A percentile compares a stretch with the other conserved stretches of the same genome.
These are phyloP conservation scores for Threskiornis aethiopicus DNA, from an alignment of 2,797 vertebrate species.

Conservation along the genomic window DNA sequence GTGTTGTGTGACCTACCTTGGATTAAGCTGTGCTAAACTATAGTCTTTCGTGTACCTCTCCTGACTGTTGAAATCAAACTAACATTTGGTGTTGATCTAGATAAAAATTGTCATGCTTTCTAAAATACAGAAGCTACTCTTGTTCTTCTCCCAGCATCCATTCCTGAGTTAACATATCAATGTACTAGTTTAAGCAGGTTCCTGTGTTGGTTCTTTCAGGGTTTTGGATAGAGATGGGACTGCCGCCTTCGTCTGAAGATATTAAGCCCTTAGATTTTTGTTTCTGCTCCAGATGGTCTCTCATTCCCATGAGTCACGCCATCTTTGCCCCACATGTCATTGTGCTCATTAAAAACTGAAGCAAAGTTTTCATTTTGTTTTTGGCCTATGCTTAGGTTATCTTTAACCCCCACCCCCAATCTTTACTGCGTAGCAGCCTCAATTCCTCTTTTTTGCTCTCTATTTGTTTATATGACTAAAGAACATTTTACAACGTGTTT, in stretches of 20 bases:
- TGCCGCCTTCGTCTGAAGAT: not conserved
- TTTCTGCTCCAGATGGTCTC: not conserved
- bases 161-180: not conserved
- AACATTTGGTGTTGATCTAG: not conserved
- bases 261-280: not conserved
- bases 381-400: not conserved
- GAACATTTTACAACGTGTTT: slow-evolving; percentile 27
- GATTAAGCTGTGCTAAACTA: not conserved
- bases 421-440: not conserved
- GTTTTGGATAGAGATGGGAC: not conserved
- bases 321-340: not conserved
- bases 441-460: not conserved
- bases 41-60: not conserved
- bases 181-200: not conserved
- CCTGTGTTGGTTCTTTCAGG: not conserved
- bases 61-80: not conserved
- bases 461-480: slow-evolving; percentile 6
- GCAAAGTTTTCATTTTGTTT: not conserved
- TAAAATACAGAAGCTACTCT: not conserved
- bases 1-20: not conserved
- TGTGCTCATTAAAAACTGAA: not conserved
- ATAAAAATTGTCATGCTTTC: not conserved
- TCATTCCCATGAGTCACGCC: not conserved
- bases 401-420: not conserved
- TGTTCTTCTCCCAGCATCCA: not conserved